phyloP scores from a whole-genome alignment of 2,113 vertebrate genomes.

The Opisthocomus hoazin region DNA sequence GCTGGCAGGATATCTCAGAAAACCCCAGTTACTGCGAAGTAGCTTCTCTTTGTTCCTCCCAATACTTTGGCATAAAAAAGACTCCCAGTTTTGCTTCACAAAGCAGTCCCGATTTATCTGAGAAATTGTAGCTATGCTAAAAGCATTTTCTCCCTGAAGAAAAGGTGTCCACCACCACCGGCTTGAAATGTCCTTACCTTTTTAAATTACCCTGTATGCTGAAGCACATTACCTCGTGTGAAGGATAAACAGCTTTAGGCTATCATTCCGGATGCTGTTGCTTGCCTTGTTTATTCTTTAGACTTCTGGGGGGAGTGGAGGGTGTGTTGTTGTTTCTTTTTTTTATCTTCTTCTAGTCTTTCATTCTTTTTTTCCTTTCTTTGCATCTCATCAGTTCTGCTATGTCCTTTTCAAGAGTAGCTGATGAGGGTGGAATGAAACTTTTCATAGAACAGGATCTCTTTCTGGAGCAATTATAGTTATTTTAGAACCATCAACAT shows the following conservation, averaged over 20 bases:
- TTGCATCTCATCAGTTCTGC: neutral
- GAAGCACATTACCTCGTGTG: accelerated
- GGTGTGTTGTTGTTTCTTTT: neutral
- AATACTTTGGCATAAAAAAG: neutral
- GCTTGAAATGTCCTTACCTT: neutral
- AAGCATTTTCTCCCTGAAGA: neutral
- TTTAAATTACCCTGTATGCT: neutral
- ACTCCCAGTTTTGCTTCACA: neutral
- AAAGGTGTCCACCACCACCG: neutral
- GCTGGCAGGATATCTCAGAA: neutral
- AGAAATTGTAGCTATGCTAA: neutral
- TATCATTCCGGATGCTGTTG: neutral
- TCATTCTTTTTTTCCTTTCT: neutral
- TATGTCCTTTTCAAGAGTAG: neutral
- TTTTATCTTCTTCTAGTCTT: neutral
- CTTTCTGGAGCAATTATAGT: neutral
- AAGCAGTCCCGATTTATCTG: neutral
- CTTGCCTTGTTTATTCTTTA: neutral
- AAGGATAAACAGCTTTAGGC: neutral
- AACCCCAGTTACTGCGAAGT: neutral
- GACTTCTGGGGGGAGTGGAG: neutral
- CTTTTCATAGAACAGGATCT: neutral
- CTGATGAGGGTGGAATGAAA: neutral
- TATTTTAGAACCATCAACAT: neutral
- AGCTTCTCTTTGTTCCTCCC: neutral